phyloP scores from a whole-genome alignment of 2,113 vertebrate species.

The Panurus biarmicus region DNA sequence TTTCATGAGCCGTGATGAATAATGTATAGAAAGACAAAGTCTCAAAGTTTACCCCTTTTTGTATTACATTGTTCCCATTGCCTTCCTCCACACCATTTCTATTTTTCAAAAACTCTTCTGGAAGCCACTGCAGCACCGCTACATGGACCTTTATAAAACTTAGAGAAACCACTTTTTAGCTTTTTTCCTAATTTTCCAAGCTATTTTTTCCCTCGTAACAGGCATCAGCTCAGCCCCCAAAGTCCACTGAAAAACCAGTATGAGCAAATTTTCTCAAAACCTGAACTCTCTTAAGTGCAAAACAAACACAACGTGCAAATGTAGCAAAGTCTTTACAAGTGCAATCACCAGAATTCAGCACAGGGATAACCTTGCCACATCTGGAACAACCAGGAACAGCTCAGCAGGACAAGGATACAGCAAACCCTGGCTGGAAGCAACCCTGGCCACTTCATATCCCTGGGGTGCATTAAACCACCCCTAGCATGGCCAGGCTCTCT shows the following conservation, averaged over 20 bases:
- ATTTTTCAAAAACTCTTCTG: background rate
- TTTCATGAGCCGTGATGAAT: slow-evolving; percentile 30
- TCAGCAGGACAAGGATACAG: background rate
- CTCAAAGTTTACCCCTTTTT: slow-evolving; percentile 17
- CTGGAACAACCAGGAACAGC: background rate
- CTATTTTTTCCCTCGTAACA: rapidly evolving
- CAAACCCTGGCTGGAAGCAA: background rate
- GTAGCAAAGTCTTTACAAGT: background rate
- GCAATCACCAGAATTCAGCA: background rate
- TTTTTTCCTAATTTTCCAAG: background rate
- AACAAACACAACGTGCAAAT: rapidly evolving
- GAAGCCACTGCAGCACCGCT: background rate
- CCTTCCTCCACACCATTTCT: background rate
- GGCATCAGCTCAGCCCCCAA: background rate
- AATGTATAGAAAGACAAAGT: slow-evolving; percentile 54
- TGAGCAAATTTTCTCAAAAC: background rate
- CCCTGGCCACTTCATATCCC: background rate
- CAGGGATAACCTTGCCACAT: background rate
- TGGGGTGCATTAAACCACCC: background rate
- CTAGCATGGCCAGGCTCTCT: rapidly evolving
- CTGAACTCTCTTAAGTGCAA: background rate
- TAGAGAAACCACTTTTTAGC: background rate
- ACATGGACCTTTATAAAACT: background rate
- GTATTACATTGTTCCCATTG: background rate
- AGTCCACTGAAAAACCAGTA: background rate